Conservation (phyloP, 2,113 vertebrate genomes). For the Pygoscelis adeliae region DNA sequence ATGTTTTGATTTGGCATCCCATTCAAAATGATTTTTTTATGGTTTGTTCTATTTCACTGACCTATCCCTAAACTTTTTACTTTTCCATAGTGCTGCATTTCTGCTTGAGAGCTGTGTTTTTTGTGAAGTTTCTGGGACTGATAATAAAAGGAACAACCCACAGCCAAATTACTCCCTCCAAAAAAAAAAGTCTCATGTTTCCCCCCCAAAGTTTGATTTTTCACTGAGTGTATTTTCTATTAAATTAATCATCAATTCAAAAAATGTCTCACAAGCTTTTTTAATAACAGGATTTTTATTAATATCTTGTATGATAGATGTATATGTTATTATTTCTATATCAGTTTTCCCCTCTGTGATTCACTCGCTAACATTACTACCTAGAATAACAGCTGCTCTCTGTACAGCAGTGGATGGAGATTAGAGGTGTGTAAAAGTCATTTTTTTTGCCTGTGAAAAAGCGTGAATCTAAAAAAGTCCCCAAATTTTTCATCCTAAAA, state of each 20-base stretch:
- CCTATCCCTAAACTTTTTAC: not conserved
- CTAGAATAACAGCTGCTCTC: not conserved
- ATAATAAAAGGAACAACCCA: not conserved
- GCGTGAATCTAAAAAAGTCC: not conserved
- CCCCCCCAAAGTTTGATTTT: not conserved
- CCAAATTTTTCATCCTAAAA: not conserved
- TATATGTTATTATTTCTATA: not conserved
- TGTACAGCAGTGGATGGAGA: not conserved
- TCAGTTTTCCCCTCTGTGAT: not conserved
- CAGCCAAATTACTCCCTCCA: not conserved
- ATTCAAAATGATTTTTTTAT: not conserved
- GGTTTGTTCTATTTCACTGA: not conserved
- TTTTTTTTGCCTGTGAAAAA: not conserved
- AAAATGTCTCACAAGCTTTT: not conserved
- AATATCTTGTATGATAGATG: not conserved
- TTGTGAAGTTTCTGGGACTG: not conserved
- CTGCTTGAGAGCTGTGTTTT: not conserved
- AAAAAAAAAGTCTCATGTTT: not conserved
- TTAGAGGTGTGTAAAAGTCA: not conserved
- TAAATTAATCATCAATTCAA: not conserved
- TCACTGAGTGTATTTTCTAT: not conserved
- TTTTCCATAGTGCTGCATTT: not conserved
- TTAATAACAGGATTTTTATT: not conserved
- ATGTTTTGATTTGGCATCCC: not conserved
- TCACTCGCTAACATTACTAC: not conserved